phyloP scores from a whole-genome alignment of 2,113 vertebrate genomes.

The Crotalus tigris region DNA sequence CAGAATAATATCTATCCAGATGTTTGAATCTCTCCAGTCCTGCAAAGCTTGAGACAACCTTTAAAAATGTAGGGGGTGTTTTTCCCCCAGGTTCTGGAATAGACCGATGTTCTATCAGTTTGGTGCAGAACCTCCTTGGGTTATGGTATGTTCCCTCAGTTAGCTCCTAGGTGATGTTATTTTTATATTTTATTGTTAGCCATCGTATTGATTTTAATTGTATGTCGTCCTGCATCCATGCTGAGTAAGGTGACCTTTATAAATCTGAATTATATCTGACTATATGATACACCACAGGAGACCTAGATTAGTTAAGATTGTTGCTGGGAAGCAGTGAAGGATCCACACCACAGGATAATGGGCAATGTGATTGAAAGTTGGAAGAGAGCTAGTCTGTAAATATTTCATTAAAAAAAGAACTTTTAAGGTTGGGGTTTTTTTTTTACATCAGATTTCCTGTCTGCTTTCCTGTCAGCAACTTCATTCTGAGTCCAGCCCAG shows the following conservation, averaged over 20 bases:
- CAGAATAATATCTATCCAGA: background rate
- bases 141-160: background rate
- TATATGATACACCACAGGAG: background rate
- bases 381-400: background rate
- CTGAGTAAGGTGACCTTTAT: background rate
- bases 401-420: background rate
- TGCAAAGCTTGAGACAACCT: background rate
- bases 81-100: background rate
- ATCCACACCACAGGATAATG: background rate
- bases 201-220: background rate
- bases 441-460: background rate
- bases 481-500: background rate
- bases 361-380: background rate
- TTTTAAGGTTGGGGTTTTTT: background rate
- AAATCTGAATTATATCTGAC: background rate
- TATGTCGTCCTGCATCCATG: background rate
- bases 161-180: background rate
- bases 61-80: background rate
- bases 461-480: background rate
- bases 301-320: background rate
- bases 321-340: background rate
- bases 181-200: background rate
- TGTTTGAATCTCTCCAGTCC: background rate
- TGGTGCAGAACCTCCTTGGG: background rate
- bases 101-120: background rate